Conservation (phyloP, 2,888 invertebrate genomes). For the Scelioninae gen. 2 region DNA sequence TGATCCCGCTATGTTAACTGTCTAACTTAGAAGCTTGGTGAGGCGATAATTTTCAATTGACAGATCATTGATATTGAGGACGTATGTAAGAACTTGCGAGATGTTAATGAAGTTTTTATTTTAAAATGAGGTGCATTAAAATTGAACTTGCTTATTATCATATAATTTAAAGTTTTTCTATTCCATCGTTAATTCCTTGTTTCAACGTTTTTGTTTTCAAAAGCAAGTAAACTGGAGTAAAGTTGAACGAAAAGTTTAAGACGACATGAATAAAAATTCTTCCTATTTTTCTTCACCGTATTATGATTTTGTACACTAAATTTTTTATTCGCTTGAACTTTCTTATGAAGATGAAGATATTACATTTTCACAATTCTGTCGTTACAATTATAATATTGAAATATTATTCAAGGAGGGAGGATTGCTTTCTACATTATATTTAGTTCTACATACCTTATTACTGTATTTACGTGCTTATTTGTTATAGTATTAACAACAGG, state of each 20-base stretch:
- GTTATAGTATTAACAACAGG: too few relatives aligned
- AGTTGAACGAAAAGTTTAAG: slow-evolving; percentile 41
- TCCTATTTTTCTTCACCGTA: slow-evolving; percentile 30
- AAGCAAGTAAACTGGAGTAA: slow-evolving; percentile 25
- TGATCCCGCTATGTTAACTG: slow-evolving; percentile 46
- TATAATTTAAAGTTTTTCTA: slow-evolving; percentile 47
- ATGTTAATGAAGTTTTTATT: slow-evolving; percentile 41
- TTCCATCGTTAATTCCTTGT: slow-evolving; percentile 32
- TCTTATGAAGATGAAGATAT: slow-evolving; percentile 15
- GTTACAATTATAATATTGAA: slow-evolving; percentile 7
- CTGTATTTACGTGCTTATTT: too few relatives aligned
- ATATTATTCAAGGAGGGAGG: not conserved
- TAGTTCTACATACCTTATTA: not conserved
- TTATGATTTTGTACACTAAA: slow-evolving; percentile 29
- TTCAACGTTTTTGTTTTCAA: slow-evolving; percentile 22
- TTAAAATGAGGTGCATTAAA: slow-evolving; percentile 28
- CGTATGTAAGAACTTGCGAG: slow-evolving; percentile 22
- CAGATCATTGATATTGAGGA: slow-evolving; percentile 11
- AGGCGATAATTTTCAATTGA: slow-evolving; percentile 8
- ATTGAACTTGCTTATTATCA: slow-evolving; percentile 28
- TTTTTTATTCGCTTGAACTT: slow-evolving; percentile 34
- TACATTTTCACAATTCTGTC: slow-evolving; percentile 3
- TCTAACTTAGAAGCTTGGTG: not conserved
- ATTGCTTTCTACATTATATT: slow-evolving; percentile 10
- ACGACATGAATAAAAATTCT: slow-evolving; percentile 37